Evolutionary conservation across 2,797 vertebrate species (phyloP).

Genomic region (Chelon labrosus): DNA sequence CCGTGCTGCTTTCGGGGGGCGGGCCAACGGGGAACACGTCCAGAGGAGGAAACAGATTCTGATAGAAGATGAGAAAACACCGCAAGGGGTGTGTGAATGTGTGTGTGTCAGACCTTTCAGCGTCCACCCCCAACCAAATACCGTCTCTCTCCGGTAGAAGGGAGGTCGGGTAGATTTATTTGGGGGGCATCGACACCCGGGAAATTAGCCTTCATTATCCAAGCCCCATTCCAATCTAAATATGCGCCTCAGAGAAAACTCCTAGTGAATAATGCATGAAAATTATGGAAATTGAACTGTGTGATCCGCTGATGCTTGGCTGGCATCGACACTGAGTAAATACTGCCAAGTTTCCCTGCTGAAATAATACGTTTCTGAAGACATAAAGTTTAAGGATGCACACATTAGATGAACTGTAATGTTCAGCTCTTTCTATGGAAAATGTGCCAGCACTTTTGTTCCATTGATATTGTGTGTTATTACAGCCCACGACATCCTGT

Average conservation of each 20-base stretch:
- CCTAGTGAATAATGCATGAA: constrained; percentile 59
- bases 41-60: too few species aligned
- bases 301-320: constrained; percentile 23
- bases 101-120: constrained; percentile 11
- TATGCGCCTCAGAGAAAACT: constrained; percentile 51
- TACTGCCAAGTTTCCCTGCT: neutral
- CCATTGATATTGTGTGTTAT: too few species aligned
- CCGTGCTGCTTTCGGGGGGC: too few species aligned
- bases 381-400: neutral
- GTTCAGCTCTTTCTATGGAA: too few species aligned
- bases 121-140: constrained; percentile 20
- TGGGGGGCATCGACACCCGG: constrained; percentile 35
- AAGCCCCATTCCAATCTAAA: constrained; percentile 36
- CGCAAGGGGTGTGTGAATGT: constrained; percentile 66
- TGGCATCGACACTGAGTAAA: constrained; percentile 4
- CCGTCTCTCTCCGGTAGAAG: neutral
- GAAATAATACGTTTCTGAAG: too few species aligned
- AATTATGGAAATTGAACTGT: constrained; percentile 59
- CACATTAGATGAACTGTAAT: too few species aligned
- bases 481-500: too few species aligned
- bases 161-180: constrained; percentile 47
- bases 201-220: constrained; percentile 62
- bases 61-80: constrained; percentile 60
- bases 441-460: too few species aligned
- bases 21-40: too few species aligned